phyloP scores from a whole-genome alignment of 92 coral and sea anemone species.

The Pocillopora grandis region DNA sequence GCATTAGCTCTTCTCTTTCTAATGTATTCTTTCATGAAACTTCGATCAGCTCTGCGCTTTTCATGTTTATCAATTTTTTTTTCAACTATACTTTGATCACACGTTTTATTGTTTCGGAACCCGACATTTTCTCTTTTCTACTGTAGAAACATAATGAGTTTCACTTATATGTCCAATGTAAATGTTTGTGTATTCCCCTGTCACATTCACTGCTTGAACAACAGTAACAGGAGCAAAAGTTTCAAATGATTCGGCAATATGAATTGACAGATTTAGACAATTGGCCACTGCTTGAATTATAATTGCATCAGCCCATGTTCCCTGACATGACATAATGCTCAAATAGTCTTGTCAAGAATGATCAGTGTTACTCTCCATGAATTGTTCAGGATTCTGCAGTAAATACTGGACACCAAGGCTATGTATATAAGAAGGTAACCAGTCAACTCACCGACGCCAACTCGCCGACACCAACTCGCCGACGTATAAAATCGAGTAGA shows the following conservation, averaged over 20 bases:
- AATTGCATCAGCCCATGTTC: no score
- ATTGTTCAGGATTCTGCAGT: neutral
- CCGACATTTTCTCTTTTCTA: neutral
- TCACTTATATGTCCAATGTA: slow-evolving; percentile 57
- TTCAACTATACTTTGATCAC: neutral
- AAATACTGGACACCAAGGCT: slow-evolving; percentile 46
- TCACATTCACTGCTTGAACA: slow-evolving; percentile 37
- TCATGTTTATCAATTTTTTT: neutral
- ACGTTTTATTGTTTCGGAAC: neutral
- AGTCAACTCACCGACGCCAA: no score
- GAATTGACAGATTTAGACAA: slow-evolving; percentile 43
- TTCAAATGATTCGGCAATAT: slow-evolving; percentile 50
- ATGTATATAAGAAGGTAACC: slow-evolving; percentile 7
- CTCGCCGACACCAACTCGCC: no score
- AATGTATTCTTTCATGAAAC: slow-evolving; percentile 30
- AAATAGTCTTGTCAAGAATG: slow-evolving; percentile 50
- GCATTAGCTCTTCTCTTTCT: slow-evolving; percentile 35
- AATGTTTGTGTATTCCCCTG: slow-evolving; percentile 20
- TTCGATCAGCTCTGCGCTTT: slow-evolving; percentile 2
- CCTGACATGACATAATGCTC: slow-evolving; percentile 37
- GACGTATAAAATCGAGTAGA: no score
- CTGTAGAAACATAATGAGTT: slow-evolving; percentile 57
- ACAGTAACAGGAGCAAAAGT: slow-evolving; percentile 49
- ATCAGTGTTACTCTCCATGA: slow-evolving; percentile 39
- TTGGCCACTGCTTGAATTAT: slow-evolving; percentile 64